Conservation (phyloP, 2,797 vertebrate species). For the Linurgus olivaceus region DNA sequence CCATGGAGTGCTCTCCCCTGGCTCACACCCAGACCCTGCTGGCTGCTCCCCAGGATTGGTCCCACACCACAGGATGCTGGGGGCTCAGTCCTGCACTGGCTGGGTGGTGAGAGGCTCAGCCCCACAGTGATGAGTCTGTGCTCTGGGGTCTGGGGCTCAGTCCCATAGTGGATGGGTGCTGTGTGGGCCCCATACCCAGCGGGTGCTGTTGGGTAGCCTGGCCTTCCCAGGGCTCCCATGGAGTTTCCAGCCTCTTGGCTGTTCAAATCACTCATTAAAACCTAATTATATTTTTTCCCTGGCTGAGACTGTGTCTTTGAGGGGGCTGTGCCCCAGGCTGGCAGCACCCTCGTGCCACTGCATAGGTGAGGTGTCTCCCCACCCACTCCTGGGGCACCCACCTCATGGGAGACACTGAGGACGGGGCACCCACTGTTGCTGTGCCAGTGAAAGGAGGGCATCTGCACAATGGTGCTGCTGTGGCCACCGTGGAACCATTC, state of each 20-base stretch:
- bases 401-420: accelerated
- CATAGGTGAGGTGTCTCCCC: accelerated
- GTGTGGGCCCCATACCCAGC: too few species aligned
- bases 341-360: background rate
- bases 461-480: background rate
- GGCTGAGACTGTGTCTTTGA: background rate
- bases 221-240: background rate
- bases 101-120: background rate
- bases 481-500: background rate
- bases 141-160: background rate
- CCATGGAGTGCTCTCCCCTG: background rate
- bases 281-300: background rate
- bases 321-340: accelerated
- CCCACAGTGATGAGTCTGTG: background rate
- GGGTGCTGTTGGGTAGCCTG: accelerated
- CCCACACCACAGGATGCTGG: accelerated
- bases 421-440: background rate
- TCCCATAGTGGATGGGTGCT: background rate
- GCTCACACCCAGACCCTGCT: background rate
- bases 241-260: background rate
- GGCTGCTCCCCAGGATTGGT: background rate
- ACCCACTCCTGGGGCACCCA: background rate
- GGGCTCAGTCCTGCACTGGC: background rate
- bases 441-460: background rate
- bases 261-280: background rate